These are phyloP conservation scores for Drosophila kambysellisi DNA, from an alignment of 2,888 invertebrate genomes.

Conservation along the genomic window DNA sequence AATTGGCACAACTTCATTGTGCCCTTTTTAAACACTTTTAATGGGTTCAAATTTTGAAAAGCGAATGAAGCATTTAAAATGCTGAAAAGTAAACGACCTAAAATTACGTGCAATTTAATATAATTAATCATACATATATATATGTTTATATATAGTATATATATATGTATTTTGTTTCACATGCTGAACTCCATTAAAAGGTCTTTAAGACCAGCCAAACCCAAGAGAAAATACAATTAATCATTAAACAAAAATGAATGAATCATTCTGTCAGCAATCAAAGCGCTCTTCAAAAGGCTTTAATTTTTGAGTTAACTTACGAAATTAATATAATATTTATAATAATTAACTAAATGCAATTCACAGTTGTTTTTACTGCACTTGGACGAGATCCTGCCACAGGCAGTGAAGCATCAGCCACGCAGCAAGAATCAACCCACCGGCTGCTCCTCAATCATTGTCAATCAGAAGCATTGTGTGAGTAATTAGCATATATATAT, in stretches of 20 bases:
- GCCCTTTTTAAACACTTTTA: too few relatives aligned
- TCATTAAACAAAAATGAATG: slow-evolving; percentile 4
- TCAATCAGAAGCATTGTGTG: slow-evolving; percentile 89
- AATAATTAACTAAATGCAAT: not conserved
- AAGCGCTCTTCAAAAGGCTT: not conserved
- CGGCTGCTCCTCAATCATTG: slow-evolving; percentile 92
- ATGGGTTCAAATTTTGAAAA: not conserved
- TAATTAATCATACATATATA: slow-evolving; percentile 14
- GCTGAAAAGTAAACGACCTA: slow-evolving; percentile 6
- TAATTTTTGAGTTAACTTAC: not conserved
- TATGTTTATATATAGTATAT: not conserved
- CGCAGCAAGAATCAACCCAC: slow-evolving; percentile 85
- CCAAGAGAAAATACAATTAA: slow-evolving; percentile 11
- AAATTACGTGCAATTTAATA: slow-evolving; percentile 37
- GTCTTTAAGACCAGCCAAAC: slow-evolving; percentile 17
- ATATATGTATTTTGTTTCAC: not conserved
- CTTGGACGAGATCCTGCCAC: slow-evolving; percentile 91
- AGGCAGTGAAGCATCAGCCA: slow-evolving; percentile 85
- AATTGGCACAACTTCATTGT: not conserved
- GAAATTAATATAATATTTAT: not conserved
- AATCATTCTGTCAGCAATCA: slow-evolving; percentile 12
- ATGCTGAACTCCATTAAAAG: slow-evolving; percentile 15
- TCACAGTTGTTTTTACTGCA: slow-evolving; percentile 93
- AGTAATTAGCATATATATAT: slow-evolving; percentile 49
- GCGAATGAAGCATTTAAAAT: slow-evolving; percentile 7